Percentiles rank a stretch among this genome's conserved stretches.
Evolutionary conservation across 2,797 vertebrate genomes (phyloP).

Genomic region (Apogon hyalosoma): DNA sequence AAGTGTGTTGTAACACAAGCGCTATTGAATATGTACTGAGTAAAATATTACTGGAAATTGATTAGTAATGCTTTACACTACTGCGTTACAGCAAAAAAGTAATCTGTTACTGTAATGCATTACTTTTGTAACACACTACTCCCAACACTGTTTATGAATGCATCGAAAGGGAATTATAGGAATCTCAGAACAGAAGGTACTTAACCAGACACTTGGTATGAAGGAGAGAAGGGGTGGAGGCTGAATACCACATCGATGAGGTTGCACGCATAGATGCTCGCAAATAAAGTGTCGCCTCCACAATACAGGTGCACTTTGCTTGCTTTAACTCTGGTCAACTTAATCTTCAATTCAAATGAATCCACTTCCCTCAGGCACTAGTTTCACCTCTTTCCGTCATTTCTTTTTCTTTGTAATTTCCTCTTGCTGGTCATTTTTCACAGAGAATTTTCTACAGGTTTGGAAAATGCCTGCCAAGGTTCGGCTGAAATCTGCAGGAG

Average conservation of each 20-base stretch:
- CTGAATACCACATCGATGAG: conserved; percentile 18
- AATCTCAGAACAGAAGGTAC: no score
- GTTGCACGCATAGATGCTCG: conserved; percentile 7
- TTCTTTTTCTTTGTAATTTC: conserved; percentile 70
- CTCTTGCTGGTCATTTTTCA: conserved; percentile 66
- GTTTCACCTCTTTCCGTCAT: conserved; percentile 58
- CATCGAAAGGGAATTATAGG: no score
- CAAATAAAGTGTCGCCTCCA: conserved; percentile 6
- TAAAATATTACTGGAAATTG: no score
- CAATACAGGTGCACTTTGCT: conserved; percentile 58
- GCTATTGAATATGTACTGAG: no score
- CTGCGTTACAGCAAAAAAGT: no score
- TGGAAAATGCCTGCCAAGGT: conserved; percentile 50
- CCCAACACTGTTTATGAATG: no score
- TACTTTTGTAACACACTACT: no score
- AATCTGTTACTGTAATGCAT: no score
- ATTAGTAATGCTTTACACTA: no score
- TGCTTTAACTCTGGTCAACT: conserved; percentile 61
- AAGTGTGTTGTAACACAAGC: no score
- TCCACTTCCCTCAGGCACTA: conserved; percentile 55
- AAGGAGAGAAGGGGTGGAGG: conserved; percentile 9
- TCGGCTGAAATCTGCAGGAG: conserved; percentile 36
- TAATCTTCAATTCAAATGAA: conserved; percentile 69
- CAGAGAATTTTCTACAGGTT: conserved; percentile 47
- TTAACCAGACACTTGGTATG: conserved; percentile 13